Evolutionary conservation across 2,113 vertebrate species (phyloP).

Genomic region (Corydoras maculifer): DNA sequence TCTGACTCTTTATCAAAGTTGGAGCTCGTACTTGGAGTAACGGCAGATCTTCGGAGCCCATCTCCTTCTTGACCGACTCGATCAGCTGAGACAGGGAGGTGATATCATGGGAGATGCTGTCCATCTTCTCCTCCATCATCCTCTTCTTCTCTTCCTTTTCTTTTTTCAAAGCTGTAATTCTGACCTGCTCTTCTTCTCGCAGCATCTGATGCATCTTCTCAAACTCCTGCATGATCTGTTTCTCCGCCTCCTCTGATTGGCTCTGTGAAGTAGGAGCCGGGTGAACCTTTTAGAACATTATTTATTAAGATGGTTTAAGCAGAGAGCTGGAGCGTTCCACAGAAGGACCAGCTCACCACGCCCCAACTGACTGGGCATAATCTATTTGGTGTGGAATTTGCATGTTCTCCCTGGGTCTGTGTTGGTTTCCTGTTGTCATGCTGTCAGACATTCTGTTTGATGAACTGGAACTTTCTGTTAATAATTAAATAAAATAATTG

Average conservation of each 20-base stretch:
- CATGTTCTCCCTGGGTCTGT: too few relatives aligned
- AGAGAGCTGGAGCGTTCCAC: too few relatives aligned
- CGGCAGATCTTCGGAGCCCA: slow-evolving; percentile 56
- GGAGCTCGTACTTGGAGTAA: slow-evolving; percentile 50
- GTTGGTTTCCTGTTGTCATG: too few relatives aligned
- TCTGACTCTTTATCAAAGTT: background rate
- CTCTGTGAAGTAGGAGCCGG: slow-evolving; percentile 32
- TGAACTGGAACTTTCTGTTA: too few relatives aligned
- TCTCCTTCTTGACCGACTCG: slow-evolving; percentile 53
- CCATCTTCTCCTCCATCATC: slow-evolving; percentile 34
- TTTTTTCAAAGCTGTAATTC: slow-evolving; percentile 48
- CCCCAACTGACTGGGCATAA: too few relatives aligned
- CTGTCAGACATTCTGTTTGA: too few relatives aligned
- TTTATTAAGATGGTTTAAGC: too few relatives aligned
- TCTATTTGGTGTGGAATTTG: too few relatives aligned
- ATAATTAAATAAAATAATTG: too few relatives aligned
- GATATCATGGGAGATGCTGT: slow-evolving; percentile 39
- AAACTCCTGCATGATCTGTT: slow-evolving; percentile 57
- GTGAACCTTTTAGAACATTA: background rate
- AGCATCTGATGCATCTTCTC: slow-evolving; percentile 53
- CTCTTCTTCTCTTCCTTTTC: slow-evolving; percentile 55
- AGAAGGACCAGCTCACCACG: too few relatives aligned
- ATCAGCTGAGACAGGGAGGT: slow-evolving; percentile 40
- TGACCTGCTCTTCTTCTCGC: slow-evolving; percentile 43
- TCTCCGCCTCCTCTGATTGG: slow-evolving; percentile 57